Evolutionary conservation across 1,140 invertebrate genomes (phyloP), one percentile per base, ranked within the genome.

Genomic region (Potamilus streckersoni): DNA sequence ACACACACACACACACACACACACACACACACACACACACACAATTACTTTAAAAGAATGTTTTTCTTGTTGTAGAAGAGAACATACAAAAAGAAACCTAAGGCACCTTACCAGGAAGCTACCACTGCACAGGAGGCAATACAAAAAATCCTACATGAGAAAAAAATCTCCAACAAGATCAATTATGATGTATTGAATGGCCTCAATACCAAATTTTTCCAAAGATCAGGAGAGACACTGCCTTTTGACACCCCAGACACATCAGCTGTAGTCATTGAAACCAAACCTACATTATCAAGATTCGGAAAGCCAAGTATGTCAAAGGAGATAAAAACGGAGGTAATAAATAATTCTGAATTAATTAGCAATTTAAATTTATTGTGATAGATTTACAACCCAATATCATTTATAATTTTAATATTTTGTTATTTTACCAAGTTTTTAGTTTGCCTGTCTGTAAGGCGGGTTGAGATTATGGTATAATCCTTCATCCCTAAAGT

Each of bases 171-270:
- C 1, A 94, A 93, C 8, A 99, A 99, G 92, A 98, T 99, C 57
- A 98, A 99, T 90, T 99, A 99, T 86, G 97, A 99, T 83, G 97
- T 99, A 20, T 90, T 99, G 19, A 96, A 96, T 84, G 95, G 93
- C 85, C 90, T 97, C 13, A 90, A 74, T 27, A 59, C 71, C 65
- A 74, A 69, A 55, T 66, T 70, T n/a, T 4, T 49, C 38, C 38
- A 49, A 49, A 49, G 3, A 19, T 11, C 17, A 20, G n/a, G 17
- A 6, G 12, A 67, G 5, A 17, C 55, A 27, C 31, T n/a, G 23
- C n/a, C 20, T 56, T 27, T n/a, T 49, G 8, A 59, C 60, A 49
- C 13, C 16, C 49, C 27, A 64, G 13, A 49, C 27, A 17, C 57
- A 19, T 15, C 17, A 23, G 23, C 31, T 14, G 66, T 64, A 20